phyloP scores from a whole-genome alignment of 2,888 invertebrate genomes.

The Synanthedon andrenaeformis region DNA sequence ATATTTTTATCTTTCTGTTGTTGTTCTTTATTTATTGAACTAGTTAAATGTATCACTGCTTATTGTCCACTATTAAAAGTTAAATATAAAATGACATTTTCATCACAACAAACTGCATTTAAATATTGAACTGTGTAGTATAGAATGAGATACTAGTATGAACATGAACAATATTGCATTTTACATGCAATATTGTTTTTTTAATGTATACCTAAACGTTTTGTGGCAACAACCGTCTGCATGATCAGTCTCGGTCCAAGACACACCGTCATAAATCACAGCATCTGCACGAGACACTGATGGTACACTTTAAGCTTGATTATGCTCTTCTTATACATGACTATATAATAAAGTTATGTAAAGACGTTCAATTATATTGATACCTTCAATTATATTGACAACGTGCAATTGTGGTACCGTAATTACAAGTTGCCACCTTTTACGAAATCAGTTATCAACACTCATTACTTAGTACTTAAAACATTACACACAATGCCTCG shows the following conservation, averaged over 20 bases:
- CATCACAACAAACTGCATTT: no score
- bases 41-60: no score
- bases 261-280: constrained; percentile 18
- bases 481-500: constrained; percentile 8
- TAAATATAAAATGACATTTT: no score
- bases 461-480: constrained; percentile 16
- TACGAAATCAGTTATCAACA: constrained; percentile 31
- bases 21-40: no score
- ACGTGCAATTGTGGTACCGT: constrained; percentile 43
- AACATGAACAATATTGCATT: no score
- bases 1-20: no score
- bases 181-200: no score
- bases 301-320: constrained; percentile 8
- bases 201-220: no score
- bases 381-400: constrained; percentile 53
- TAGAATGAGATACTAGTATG: no score
- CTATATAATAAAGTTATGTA: constrained; percentile 37
- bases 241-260: constrained; percentile 2
- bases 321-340: constrained; percentile 8
- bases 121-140: no score
- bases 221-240: no score
- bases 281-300: constrained; percentile 14
- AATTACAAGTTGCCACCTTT: constrained; percentile 25
- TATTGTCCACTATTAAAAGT: no score
- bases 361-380: constrained; percentile 38